These are phyloP conservation scores for Lagodon rhomboides DNA, from an alignment of 2,797 vertebrate genomes.

Conservation along the genomic window DNA sequence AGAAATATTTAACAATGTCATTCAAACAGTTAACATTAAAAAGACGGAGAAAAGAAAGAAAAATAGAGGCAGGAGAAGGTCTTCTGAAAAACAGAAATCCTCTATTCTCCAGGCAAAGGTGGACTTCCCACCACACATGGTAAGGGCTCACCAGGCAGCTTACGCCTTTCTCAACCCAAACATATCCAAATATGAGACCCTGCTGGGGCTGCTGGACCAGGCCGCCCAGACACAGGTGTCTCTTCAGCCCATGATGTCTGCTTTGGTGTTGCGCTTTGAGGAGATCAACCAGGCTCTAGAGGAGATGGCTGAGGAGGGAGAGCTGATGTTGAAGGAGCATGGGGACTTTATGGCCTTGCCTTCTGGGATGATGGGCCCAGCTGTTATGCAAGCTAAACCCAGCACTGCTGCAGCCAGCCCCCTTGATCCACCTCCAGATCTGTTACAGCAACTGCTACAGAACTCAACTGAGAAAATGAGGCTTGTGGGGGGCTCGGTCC, in stretches of 20 bases:
- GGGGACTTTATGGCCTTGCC: conserved; percentile 87
- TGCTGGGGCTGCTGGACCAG: conserved; percentile 87
- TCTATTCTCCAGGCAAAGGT: conserved; percentile 79
- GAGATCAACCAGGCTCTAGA: conserved; percentile 91
- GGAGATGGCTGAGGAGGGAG: conserved; percentile 92
- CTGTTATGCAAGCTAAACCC: conserved; percentile 42
- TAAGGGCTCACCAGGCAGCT: conserved; percentile 90
- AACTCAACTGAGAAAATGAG: conserved; percentile 90
- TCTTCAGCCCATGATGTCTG: conserved; percentile 89
- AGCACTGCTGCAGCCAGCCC: conserved; percentile 11
- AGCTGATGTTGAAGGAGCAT: conserved; percentile 89
- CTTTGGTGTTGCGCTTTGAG: conserved; percentile 88
- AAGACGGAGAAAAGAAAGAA: conserved; percentile 70
- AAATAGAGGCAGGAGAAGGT: conserved; percentile 75
- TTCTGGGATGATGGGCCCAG: conserved; percentile 59
- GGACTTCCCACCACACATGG: conserved; percentile 88
- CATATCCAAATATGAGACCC: conserved; percentile 91
- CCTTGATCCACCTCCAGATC: conserved; percentile 87
- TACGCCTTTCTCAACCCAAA: conserved; percentile 91
- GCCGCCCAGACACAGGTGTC: conserved; percentile 90
- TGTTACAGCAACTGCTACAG: conserved; percentile 91
- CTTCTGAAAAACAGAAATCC: conserved; percentile 68
- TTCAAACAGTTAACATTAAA: conserved; percentile 55
- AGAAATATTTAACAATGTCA: conserved; percentile 44
- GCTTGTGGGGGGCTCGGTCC: conserved; percentile 80